Evolutionary conservation across 1,140 invertebrate genomes (phyloP), one percentile per base, ranked within the genome.

Genomic region (Delia radicum): DNA sequence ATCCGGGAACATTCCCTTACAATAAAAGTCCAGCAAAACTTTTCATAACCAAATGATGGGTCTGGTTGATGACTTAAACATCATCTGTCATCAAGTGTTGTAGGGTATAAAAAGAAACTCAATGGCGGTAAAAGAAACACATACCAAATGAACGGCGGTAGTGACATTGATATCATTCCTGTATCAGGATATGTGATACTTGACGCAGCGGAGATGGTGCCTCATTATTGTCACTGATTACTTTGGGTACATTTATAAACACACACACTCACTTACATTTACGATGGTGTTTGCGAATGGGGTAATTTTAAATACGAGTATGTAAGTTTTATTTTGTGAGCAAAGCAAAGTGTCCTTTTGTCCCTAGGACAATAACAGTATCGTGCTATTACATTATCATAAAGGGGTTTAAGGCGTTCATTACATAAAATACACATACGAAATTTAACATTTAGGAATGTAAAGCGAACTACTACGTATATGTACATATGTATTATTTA

Each of bases 401-500:
- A 83, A 83, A 83, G 82, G 82, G 82, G 82, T 83, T n/a, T 83
- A 83, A 83, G 82, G 79, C 82, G 79, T 81, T 82, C 82, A 83
- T 82, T 83, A 24, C 48, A 55, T 55, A 21, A 55, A 55, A 55
- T 24, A 21, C 48, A n/a, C 21, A 29, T 67, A 33, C 24, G 37
- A 67, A 28, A 67, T 67, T 67, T 67, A 67, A 42, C 37, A 15
- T 42, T 42, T 42, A 42, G 12, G 37, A 42, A 42, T 42, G 37
- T 42, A 33, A n/a, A 7, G 33, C 7, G 37, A 15, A 42, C 37
- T 10, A 1, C 48, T 55, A 5, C 46, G 15, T 55, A 18, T 55
- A 18, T 48, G 15, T n/a, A 48, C n/a, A 18, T 6, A 55, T 21
- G 48, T 7, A 37, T 37, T 37, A 10, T 3, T 37, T 37, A 13